Conservation (phyloP, 2,888 invertebrate species). For the Meiosimyza decipiens region DNA sequence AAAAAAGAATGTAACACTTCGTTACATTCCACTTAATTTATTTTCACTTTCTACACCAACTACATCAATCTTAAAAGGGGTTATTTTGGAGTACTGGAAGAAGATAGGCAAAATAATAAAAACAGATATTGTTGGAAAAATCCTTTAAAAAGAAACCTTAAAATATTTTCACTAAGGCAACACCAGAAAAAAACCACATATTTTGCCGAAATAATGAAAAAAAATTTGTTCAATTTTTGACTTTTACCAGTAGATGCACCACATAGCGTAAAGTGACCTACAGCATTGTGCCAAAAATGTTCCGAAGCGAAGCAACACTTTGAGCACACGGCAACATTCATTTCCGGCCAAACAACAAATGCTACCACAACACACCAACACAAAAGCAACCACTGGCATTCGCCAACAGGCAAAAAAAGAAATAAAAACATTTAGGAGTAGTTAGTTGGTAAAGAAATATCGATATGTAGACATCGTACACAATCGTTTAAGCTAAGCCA, state of each 20-base stretch:
- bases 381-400: neutral
- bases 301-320: neutral
- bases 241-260: neutral
- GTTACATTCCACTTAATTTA: conserved; percentile 38
- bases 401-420: neutral
- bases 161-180: conserved; percentile 12
- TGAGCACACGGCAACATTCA: conserved; percentile 18
- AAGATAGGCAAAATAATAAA: neutral
- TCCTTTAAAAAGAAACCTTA: neutral
- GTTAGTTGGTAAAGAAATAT: too few relatives aligned
- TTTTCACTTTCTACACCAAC: conserved; percentile 35
- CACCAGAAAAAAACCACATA: neutral
- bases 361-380: too few relatives aligned
- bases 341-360: conserved; percentile 15
- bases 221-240: conserved; percentile 9
- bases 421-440: neutral
- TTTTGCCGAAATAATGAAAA: neutral
- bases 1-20: conserved; percentile 26
- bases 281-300: neutral
- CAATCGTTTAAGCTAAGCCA: too few relatives aligned
- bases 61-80: conserved; percentile 28
- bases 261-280: conserved; percentile 5
- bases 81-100: neutral
- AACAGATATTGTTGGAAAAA: neutral
- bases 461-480: too few relatives aligned